Conservation (phyloP, 2,888 invertebrate species). For the Xanthia togata region DNA sequence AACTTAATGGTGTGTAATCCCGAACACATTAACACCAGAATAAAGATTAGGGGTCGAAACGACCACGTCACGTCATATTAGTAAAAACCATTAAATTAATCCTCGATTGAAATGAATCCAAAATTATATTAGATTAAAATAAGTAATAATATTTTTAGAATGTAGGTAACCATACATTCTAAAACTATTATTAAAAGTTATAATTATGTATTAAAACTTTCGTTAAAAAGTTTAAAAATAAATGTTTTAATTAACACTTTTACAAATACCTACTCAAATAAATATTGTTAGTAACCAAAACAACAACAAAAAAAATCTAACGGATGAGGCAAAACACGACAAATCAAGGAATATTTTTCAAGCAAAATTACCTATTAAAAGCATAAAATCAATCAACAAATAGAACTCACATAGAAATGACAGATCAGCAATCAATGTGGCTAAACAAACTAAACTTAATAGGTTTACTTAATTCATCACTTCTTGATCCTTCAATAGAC, state of each 20-base stretch:
- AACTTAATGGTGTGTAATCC: constrained; percentile 87
- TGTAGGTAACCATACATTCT: too few species aligned
- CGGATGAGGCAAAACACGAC: neutral
- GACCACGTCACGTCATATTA: constrained; percentile 74
- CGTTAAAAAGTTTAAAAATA: too few species aligned
- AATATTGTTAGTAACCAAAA: neutral
- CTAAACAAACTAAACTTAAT: constrained; percentile 14
- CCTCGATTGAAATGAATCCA: constrained; percentile 40
- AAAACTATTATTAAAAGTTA: too few species aligned
- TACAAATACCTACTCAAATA: neutral
- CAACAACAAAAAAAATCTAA: neutral
- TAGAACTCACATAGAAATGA: constrained; percentile 10
- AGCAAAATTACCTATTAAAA: neutral
- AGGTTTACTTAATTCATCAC: constrained; percentile 42
- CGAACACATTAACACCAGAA: constrained; percentile 85
- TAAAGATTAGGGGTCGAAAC: constrained; percentile 81
- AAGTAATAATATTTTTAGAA: neutral
- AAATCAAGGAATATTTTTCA: neutral
- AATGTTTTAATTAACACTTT: too few species aligned
- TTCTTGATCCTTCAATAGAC: constrained; percentile 29
- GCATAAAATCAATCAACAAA: constrained; percentile 30
- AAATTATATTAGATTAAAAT: constrained; percentile 5
- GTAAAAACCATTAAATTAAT: constrained; percentile 61
- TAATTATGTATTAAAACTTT: neutral
- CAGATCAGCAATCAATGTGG: constrained; percentile 13